Evolutionary conservation across 2,113 vertebrate genomes (phyloP).

Genomic region (Hippocampus abdominalis): DNA sequence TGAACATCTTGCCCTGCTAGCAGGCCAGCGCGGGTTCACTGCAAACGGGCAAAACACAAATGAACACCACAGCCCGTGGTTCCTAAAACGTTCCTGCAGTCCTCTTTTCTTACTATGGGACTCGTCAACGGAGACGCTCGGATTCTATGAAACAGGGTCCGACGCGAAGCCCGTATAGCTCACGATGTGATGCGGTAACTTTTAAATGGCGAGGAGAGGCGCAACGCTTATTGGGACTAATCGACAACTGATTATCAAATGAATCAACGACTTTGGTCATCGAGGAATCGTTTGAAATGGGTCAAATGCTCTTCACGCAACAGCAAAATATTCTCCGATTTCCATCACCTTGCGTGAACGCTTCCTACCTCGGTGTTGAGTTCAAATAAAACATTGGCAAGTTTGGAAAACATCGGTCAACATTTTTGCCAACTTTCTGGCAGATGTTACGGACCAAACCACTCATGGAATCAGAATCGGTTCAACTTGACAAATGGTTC

Average conservation of each 20-base stretch:
- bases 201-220: too few relatives aligned
- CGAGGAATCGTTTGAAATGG: too few relatives aligned
- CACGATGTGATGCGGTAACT: too few relatives aligned
- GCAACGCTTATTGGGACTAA: too few relatives aligned
- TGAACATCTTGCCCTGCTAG: constrained; percentile 84
- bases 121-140: too few relatives aligned
- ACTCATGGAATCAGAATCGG: not conserved
- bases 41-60: constrained; percentile 17
- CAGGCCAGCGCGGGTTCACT: constrained; percentile 69
- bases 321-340: not conserved
- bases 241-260: too few relatives aligned
- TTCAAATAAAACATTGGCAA: not conserved
- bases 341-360: not conserved
- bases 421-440: not conserved
- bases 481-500: not conserved
- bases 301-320: too few relatives aligned
- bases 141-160: too few relatives aligned
- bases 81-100: not conserved
- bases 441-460: not conserved
- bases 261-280: too few relatives aligned
- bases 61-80: not conserved
- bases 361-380: not conserved
- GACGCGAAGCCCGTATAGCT: too few relatives aligned
- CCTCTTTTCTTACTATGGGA: too few relatives aligned
- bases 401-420: not conserved